Percentiles rank a stretch among this genome's conserved stretches.
These are phyloP conservation scores for Amblyraja radiata DNA, from an alignment of 2,797 vertebrate species.

Conservation along the genomic window DNA sequence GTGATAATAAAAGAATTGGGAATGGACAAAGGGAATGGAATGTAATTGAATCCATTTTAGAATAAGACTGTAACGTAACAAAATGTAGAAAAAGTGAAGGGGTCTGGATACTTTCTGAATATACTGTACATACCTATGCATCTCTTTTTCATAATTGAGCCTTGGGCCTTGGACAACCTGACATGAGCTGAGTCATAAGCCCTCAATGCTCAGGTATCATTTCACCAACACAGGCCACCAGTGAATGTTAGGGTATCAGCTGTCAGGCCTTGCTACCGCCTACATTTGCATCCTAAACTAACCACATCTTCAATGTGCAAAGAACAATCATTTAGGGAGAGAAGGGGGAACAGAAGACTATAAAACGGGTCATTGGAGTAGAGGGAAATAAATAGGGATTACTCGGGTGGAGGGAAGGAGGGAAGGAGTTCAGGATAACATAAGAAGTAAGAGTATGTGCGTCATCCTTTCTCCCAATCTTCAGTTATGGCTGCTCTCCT, in stretches of 20 bases:
- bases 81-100: too few species aligned
- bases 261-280: background rate
- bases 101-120: background rate
- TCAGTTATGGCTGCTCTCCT: background rate
- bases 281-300: background rate
- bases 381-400: background rate
- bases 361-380: background rate
- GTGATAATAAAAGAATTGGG: too few species aligned
- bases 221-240: background rate
- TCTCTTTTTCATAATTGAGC: background rate
- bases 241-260: background rate
- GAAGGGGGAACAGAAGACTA: background rate
- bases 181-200: background rate
- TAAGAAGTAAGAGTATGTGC: background rate
- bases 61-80: too few species aligned
- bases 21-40: too few species aligned
- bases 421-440: background rate
- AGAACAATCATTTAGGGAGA: background rate
- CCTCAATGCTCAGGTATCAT: background rate
- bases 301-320: background rate
- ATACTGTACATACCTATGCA: background rate
- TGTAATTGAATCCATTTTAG: too few species aligned
- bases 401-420: background rate
- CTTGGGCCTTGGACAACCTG: background rate
- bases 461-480: background rate